These are phyloP conservation scores for Lagopus leucura DNA, from an alignment of 2,113 vertebrate species.

Conservation along the genomic window DNA sequence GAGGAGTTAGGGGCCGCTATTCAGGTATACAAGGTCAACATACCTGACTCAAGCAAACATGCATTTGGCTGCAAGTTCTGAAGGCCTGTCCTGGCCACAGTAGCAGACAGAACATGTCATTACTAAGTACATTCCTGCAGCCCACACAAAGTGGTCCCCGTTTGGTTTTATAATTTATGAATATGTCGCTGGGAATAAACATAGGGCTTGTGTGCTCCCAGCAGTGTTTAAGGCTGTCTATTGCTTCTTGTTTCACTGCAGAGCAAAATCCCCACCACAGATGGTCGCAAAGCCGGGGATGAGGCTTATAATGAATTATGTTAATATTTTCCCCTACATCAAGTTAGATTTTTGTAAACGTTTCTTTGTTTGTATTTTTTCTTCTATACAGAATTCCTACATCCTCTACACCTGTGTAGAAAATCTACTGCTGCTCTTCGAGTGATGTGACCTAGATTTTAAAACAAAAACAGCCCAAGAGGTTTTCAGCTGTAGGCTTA, in stretches of 20 bases:
- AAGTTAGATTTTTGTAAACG: background rate
- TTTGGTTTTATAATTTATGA: background rate
- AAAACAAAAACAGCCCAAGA: constrained; percentile 13
- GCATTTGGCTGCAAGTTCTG: background rate
- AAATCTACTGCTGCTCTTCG: background rate
- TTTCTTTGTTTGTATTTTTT: background rate
- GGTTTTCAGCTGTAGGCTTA: constrained; percentile 23
- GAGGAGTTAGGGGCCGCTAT: accelerated
- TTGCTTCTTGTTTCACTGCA: background rate
- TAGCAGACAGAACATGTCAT: background rate
- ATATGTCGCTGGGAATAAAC: constrained; percentile 1
- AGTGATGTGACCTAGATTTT: constrained; percentile 40
- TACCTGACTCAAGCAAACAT: background rate
- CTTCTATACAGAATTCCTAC: background rate
- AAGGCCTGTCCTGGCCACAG: background rate
- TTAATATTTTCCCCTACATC: background rate
- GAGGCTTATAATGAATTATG: background rate
- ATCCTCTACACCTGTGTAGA: background rate
- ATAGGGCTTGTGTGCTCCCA: background rate
- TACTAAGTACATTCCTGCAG: constrained; percentile 3
- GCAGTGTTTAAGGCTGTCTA: background rate
- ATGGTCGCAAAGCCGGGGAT: background rate
- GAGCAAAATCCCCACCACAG: background rate
- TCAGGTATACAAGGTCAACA: background rate
- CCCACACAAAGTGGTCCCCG: background rate